Percentiles rank a stretch among this genome's conserved stretches.
phyloP scores from a whole-genome alignment of 64 coral and sea anemone species.

The Pachyseris speciosa region DNA sequence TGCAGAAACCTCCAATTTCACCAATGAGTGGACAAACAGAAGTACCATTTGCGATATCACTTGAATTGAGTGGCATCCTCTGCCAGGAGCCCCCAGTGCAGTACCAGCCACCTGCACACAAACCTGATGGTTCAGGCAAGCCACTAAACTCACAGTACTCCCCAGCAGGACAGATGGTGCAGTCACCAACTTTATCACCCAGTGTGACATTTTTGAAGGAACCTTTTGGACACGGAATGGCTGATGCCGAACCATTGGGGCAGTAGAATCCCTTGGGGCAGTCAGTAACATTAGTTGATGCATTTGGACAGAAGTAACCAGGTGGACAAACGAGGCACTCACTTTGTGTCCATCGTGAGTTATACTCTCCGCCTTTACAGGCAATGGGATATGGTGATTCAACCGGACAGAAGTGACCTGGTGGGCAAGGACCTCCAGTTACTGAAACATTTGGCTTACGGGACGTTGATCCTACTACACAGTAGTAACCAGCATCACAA shows the following conservation, averaged over 20 bases:
- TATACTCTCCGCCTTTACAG: slow-evolving; percentile 85
- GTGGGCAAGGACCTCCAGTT: slow-evolving; percentile 92
- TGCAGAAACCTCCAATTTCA: slow-evolving; percentile 93
- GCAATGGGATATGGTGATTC: slow-evolving; percentile 78
- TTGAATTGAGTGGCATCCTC: slow-evolving; percentile 69
- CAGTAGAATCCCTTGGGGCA: slow-evolving; percentile 89
- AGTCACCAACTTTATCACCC: slow-evolving; percentile 73
- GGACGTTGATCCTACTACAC: slow-evolving; percentile 56
- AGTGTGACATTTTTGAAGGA: slow-evolving; percentile 94
- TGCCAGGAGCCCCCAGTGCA: slow-evolving; percentile 98
- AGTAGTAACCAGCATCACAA: slow-evolving; percentile 94
- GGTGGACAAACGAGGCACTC: slow-evolving; percentile 76
- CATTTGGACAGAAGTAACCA: slow-evolving; percentile 98
- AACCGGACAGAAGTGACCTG: slow-evolving; percentile 81
- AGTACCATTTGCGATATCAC: slow-evolving; percentile 81
- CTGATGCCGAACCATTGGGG: slow-evolving; percentile 78
- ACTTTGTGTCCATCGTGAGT: slow-evolving; percentile 84
- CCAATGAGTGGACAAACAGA: slow-evolving; percentile 93
- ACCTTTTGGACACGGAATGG: slow-evolving; percentile 85
- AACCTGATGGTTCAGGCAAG: slow-evolving; percentile 69
- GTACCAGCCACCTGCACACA: slow-evolving; percentile 90
- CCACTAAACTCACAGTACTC: slow-evolving; percentile 80
- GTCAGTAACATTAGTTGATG: slow-evolving; percentile 74
- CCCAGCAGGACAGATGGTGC: slow-evolving; percentile 94
- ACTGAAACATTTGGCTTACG: slow-evolving; percentile 82